Conservation (phyloP, 1,140 invertebrate species). For the Notospermus geniculatus region DNA sequence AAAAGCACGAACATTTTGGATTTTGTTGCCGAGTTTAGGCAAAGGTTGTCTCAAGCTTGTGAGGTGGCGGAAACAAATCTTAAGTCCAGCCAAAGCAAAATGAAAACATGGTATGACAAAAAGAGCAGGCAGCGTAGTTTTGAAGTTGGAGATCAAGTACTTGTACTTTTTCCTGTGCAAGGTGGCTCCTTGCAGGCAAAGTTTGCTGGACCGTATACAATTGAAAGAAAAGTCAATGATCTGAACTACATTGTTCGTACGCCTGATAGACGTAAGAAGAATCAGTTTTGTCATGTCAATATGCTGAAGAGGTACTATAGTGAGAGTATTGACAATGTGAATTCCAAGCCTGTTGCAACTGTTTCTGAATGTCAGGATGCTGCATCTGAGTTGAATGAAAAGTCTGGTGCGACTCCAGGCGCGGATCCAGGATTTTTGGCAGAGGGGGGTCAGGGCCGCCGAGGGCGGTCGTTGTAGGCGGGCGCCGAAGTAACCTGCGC, state of each 20-base stretch:
- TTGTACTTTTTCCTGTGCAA: constrained; percentile 8
- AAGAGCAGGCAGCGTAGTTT: constrained; percentile 4
- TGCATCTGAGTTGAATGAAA: too few relatives aligned
- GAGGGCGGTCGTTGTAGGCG: too few relatives aligned
- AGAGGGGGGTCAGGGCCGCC: too few relatives aligned
- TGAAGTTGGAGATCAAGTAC: constrained; percentile 11
- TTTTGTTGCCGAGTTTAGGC: constrained; percentile 20
- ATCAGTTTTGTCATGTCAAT: constrained; percentile 5
- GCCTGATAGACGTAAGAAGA: neutral
- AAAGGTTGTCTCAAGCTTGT: constrained; percentile 13
- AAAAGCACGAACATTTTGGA: constrained; percentile 14
- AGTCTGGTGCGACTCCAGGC: too few relatives aligned
- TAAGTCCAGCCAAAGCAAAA: constrained; percentile 3
- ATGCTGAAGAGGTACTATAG: too few relatives aligned
- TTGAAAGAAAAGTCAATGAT: constrained; percentile 10
- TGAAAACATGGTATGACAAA: constrained; percentile 16
- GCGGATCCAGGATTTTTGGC: too few relatives aligned
- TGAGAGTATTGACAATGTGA: too few relatives aligned
- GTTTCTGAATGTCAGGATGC: too few relatives aligned
- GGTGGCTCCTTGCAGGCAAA: neutral
- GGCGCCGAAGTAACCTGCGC: too few relatives aligned
- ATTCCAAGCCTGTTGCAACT: too few relatives aligned
- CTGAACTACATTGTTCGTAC: constrained; percentile 9
- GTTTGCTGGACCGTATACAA: constrained; percentile 3
- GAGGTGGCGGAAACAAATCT: constrained; percentile 1